These are phyloP conservation scores for Dryococelus australis DNA, from an alignment of 2,888 invertebrate species.

Conservation along the genomic window DNA sequence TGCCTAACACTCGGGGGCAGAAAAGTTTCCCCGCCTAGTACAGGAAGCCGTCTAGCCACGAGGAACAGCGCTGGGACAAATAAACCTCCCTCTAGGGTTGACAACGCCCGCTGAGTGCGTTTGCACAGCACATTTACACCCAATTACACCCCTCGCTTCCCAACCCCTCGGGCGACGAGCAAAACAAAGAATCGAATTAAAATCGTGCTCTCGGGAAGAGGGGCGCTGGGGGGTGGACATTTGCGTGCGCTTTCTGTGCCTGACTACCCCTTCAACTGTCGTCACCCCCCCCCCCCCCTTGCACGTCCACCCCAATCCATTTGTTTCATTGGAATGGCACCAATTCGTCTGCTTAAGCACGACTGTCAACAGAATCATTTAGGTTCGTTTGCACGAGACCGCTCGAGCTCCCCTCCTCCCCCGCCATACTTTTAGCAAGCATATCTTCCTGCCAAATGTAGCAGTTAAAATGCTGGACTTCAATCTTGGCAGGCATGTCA, in stretches of 20 bases:
- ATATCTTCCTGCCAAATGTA: not conserved
- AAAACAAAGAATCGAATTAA: constrained; percentile 16
- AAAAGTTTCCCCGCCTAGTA: not conserved
- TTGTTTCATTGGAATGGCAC: constrained; percentile 10
- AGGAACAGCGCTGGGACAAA: not conserved
- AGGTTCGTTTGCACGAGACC: not conserved
- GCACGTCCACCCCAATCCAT: not conserved
- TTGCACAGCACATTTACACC: constrained; percentile 10
- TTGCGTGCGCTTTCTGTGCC: constrained; percentile 7
- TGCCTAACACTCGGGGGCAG: constrained; percentile 4
- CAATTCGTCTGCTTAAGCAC: constrained; percentile 9
- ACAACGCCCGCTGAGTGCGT: not conserved
- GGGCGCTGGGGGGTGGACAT: not conserved
- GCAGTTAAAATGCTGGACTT: not conserved
- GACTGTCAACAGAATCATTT: not conserved
- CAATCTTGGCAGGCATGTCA: not conserved
- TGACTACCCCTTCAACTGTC: not conserved
- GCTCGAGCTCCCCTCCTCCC: not conserved
- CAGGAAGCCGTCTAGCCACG: not conserved
- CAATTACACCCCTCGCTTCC: not conserved
- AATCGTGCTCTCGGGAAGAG: not conserved
- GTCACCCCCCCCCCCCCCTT: not conserved
- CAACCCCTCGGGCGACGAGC: not conserved
- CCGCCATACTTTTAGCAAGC: not conserved
- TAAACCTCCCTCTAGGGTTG: not conserved